phyloP scores from a whole-genome alignment of 2,797 vertebrate species.

The Peromyscus attwateri region DNA sequence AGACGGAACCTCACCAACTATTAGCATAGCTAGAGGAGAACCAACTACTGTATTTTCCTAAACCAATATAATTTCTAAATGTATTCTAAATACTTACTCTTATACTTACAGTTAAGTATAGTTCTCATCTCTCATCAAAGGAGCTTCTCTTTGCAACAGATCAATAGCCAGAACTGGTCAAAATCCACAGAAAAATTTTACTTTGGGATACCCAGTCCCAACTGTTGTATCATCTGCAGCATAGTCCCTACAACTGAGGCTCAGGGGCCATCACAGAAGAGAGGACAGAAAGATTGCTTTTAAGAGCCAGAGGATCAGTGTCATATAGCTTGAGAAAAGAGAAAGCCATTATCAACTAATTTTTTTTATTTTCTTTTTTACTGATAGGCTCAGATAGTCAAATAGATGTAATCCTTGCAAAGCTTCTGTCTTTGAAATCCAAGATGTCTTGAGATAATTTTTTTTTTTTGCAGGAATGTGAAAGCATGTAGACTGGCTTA shows the following conservation, averaged over 20 bases:
- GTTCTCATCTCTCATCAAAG: neutral
- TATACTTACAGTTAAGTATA: neutral
- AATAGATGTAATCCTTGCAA: neutral
- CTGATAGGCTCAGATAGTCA: neutral
- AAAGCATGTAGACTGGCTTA: neutral
- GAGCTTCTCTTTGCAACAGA: neutral
- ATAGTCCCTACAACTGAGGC: neutral
- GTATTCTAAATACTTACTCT: neutral
- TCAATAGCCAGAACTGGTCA: neutral
- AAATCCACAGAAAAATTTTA: neutral
- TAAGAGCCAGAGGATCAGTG: neutral
- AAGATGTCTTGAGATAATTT: neutral
- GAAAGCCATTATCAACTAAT: neutral
- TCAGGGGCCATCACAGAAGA: neutral
- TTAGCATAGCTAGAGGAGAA: neutral
- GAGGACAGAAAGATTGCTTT: neutral
- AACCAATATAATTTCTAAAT: neutral
- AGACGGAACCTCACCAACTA: neutral
- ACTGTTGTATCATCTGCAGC: neutral
- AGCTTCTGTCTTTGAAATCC: neutral
- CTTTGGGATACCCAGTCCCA: neutral
- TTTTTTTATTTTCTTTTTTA: slow-evolving; percentile 4
- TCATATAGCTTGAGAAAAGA: neutral
- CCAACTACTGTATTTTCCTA: neutral
- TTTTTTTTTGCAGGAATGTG: neutral